Evolutionary conservation across 2,888 invertebrate genomes (phyloP).

Genomic region (Chloromyia formosa): DNA sequence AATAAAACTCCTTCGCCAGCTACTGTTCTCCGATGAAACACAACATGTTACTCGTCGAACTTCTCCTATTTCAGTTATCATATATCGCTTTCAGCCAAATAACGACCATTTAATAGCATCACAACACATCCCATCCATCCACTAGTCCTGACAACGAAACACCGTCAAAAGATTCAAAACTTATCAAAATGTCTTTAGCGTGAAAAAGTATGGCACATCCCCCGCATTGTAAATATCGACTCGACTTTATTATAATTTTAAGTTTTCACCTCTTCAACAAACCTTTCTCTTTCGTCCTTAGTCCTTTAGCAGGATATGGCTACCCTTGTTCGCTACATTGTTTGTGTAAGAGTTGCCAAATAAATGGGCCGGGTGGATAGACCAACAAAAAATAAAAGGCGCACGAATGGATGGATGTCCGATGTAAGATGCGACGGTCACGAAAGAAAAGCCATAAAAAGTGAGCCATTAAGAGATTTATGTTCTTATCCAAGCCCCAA

Average conservation of each 20-base stretch:
- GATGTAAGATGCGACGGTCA: slow-evolving; percentile 27
- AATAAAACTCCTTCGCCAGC: too few species aligned
- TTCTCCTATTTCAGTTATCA: slow-evolving; percentile 5
- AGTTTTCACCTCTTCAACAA: slow-evolving; percentile 27
- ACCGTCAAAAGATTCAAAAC: slow-evolving; percentile 15
- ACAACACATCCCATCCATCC: too few species aligned
- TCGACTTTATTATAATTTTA: slow-evolving; percentile 43
- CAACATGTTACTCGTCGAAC: not conserved
- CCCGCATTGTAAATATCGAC: slow-evolving; percentile 1
- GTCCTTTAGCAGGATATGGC: too few species aligned
- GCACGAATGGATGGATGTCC: not conserved
- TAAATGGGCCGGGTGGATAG: too few species aligned
- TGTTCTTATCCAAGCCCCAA: slow-evolving; percentile 17
- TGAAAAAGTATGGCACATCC: slow-evolving; percentile 19
- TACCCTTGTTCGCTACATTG: too few species aligned
- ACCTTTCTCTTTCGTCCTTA: too few species aligned
- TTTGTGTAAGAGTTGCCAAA: too few species aligned
- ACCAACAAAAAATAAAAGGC: not conserved
- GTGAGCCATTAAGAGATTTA: slow-evolving; percentile 42
- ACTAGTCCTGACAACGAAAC: not conserved
- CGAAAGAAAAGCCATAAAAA: slow-evolving; percentile 43
- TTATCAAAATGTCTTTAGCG: slow-evolving; percentile 32
- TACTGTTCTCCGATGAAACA: too few species aligned
- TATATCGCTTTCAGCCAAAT: slow-evolving; percentile 7
- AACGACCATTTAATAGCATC: slow-evolving; percentile 32